phyloP scores from a whole-genome alignment of 2,113 vertebrate genomes.

The Meleagris gallopavo region DNA sequence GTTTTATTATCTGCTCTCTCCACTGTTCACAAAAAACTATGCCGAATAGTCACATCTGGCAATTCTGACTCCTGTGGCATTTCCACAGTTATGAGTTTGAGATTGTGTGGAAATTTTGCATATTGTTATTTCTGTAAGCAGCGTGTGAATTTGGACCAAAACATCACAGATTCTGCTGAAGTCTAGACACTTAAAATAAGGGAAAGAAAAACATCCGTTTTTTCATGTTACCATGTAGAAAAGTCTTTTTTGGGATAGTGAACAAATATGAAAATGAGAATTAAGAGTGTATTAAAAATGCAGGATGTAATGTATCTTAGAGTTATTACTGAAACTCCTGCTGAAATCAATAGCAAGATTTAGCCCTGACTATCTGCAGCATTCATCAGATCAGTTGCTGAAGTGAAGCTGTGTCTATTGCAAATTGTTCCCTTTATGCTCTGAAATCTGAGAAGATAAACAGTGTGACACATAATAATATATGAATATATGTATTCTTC shows the following conservation, averaged over 20 bases:
- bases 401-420: slow-evolving; percentile 16
- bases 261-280: slow-evolving; percentile 16
- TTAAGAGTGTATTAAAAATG: slow-evolving; percentile 1
- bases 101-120: background rate
- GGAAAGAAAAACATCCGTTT: background rate
- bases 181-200: background rate
- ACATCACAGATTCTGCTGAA: background rate
- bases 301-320: background rate
- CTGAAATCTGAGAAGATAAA: slow-evolving; percentile 41
- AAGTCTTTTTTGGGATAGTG: background rate
- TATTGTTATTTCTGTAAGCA: background rate
- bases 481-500: background rate
- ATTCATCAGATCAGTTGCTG: slow-evolving; percentile 33
- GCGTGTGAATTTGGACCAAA: background rate
- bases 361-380: background rate
- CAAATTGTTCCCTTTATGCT: slow-evolving; percentile 17
- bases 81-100: background rate
- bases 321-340: slow-evolving; percentile 14
- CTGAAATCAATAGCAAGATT: slow-evolving; percentile 19
- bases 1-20: background rate
- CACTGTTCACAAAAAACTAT: background rate
- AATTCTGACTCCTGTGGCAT: background rate
- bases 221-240: background rate
- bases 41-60: background rate
- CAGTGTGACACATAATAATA: slow-evolving; percentile 15